Evolutionary conservation across 2,113 vertebrate species (phyloP), one percentile per base, ranked within the genome.

Genomic region (Heterotis niloticus): DNA sequence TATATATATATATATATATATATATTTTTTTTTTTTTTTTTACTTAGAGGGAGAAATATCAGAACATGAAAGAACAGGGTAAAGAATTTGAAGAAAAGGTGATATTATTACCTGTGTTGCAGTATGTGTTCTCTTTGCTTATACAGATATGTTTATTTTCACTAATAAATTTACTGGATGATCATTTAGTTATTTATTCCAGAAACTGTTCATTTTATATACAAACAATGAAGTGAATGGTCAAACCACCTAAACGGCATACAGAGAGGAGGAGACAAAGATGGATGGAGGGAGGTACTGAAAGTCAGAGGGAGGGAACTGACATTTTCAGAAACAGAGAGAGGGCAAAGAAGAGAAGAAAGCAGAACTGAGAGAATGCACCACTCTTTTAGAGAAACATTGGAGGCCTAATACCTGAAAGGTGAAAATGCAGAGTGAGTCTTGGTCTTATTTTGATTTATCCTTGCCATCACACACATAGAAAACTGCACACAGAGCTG

Each of bases 391-490:
- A 44, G 34, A 7, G 7, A 44, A 44, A 44, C 34, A 44, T 0
- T 51, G 65, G 18, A 12, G 0, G 23, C 16, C 62, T 51, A 51
- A 24, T 26, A 14, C 14, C 16, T 14, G 18, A 28, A 34, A 54
- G 29, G 16, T 54, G 62, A 54, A 18, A 12, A 77, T 77, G 75
- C 75, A 66, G 75, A 77, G 75, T 77, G 51, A 77, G 64, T 77
- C 17, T 67, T 9, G 29, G 12, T 18, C 20, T 10, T 5, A 51
- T 70, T 71, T 44, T 44, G 34, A 2, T 44, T 44, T 44, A 51
- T 1, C 3, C 44, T 71, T 0, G 0, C 51, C 5, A 29, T 54
- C 69, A 54, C 4, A 71, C 4, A 71, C 17, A 51, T n/a, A n/a
- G n/a, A 44, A 44, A 44, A 44, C 34, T 44, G 34, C 10, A 54